A percentile compares a stretch with the other conserved stretches of the same genome.
Conservation (phyloP, 2,888 invertebrate species). For the Plusia festucae region DNA sequence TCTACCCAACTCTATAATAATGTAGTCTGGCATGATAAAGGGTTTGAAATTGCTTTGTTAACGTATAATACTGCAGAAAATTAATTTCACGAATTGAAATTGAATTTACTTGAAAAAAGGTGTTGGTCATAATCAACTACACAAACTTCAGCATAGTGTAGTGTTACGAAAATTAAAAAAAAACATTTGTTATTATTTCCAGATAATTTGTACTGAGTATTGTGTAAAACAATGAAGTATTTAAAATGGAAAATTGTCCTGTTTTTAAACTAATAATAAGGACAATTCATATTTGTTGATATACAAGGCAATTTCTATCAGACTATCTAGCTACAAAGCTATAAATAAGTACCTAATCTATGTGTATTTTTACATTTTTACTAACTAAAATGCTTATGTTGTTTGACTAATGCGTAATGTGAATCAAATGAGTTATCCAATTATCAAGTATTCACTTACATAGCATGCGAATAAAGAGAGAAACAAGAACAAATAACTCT, state of each 20-base stretch:
- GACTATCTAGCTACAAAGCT: conserved; percentile 9
- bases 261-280: conserved; percentile 10
- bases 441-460: conserved; percentile 17
- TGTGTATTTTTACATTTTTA: neutral
- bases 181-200: too few species aligned
- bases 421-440: conserved; percentile 17
- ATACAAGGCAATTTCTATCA: conserved; percentile 27
- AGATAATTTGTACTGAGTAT: neutral
- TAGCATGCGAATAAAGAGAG: conserved; percentile 10
- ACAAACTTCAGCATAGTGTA: neutral
- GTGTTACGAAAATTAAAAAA: neutral
- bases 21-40: neutral
- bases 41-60: neutral
- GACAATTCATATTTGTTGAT: conserved; percentile 10
- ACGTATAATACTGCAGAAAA: neutral
- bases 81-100: conserved; percentile 17
- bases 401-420: conserved; percentile 33
- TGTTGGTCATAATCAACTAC: neutral
- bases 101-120: neutral
- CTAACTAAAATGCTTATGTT: conserved; percentile 10
- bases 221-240: neutral
- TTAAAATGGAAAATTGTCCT: neutral
- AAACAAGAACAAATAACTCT: conserved; percentile 19
- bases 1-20: neutral
- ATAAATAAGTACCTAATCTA: too few species aligned